Evolutionary conservation across 2,888 invertebrate genomes (phyloP).

Genomic region (Caenorhabditis macrosperma): DNA sequence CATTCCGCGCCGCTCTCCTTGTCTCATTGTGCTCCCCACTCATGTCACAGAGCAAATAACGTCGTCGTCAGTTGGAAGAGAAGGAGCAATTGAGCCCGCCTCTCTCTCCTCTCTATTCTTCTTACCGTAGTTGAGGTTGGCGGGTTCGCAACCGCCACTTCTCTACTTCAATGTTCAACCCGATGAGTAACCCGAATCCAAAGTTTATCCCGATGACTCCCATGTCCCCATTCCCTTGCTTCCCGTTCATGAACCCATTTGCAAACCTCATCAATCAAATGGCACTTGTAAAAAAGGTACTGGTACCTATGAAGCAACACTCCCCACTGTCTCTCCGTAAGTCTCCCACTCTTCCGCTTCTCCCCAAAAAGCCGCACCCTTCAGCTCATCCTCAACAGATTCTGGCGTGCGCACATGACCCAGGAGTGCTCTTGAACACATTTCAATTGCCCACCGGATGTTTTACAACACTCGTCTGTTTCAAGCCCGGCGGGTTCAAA

Average conservation of each 20-base stretch:
- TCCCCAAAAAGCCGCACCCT: not conserved
- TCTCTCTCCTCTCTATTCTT: constrained; percentile 15
- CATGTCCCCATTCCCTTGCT: not conserved
- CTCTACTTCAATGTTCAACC: constrained; percentile 11
- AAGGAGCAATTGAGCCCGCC: constrained; percentile 52
- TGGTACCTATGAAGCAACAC: constrained; percentile 48
- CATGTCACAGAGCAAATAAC: constrained; percentile 46
- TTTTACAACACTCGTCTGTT: constrained; percentile 53
- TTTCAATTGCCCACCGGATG: constrained; percentile 59
- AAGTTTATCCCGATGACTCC: not conserved
- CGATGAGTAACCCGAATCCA: not conserved
- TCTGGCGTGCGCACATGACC: constrained; percentile 43
- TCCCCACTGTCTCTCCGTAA: constrained; percentile 29
- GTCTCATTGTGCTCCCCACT: constrained; percentile 56
- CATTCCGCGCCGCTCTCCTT: constrained; percentile 38
- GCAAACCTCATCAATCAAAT: constrained; percentile 27
- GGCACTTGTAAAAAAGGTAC: constrained; percentile 12
- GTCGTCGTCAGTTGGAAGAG: constrained; percentile 24
- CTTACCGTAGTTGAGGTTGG: constrained; percentile 42
- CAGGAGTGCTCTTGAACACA: constrained; percentile 57
- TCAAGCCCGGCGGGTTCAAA: constrained; percentile 55
- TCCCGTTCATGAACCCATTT: constrained; percentile 28
- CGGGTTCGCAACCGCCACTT: not conserved
- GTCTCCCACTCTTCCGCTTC: not conserved
- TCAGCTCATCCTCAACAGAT: constrained; percentile 58